phyloP scores from a whole-genome alignment of 2,113 vertebrate genomes.

The Pteruthius melanotis region DNA sequence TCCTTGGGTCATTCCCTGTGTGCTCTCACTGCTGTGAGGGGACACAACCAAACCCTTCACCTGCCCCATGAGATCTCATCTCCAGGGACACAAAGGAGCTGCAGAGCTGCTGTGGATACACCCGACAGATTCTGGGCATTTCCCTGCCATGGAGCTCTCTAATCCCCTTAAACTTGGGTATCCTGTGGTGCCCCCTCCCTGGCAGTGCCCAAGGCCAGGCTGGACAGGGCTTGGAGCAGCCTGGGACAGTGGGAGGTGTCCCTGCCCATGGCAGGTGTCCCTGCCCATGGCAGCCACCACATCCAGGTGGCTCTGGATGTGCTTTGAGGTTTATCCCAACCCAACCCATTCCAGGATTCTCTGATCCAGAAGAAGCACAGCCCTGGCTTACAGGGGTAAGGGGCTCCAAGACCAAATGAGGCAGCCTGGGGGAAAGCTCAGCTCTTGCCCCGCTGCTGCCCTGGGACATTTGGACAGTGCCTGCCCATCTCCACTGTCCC shows the following conservation, averaged over 20 bases:
- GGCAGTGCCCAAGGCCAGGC: background rate
- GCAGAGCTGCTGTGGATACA: background rate
- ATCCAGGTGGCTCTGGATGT: background rate
- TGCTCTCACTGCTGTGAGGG: background rate
- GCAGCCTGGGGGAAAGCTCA: background rate
- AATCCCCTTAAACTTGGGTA: background rate
- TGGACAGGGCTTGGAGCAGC: rapidly evolving
- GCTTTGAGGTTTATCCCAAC: background rate
- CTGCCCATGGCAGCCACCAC: background rate
- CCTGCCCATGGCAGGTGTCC: background rate
- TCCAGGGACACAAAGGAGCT: background rate
- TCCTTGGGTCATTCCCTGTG: background rate
- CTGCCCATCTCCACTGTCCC: rapidly evolving
- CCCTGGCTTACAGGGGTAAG: background rate
- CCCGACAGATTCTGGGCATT: background rate
- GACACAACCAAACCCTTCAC: rapidly evolving
- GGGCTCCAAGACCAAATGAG: background rate
- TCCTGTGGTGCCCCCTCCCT: background rate
- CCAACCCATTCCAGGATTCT: background rate
- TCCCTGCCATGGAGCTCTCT: background rate
- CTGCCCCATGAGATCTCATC: background rate
- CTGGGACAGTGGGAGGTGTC: background rate
- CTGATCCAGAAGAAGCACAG: background rate
- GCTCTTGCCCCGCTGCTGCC: background rate
- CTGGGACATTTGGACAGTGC: background rate